Base-by-base conservation (phyloP, 2,888 invertebrate genomes). In the Acrocyrtus sp. region DNA sequence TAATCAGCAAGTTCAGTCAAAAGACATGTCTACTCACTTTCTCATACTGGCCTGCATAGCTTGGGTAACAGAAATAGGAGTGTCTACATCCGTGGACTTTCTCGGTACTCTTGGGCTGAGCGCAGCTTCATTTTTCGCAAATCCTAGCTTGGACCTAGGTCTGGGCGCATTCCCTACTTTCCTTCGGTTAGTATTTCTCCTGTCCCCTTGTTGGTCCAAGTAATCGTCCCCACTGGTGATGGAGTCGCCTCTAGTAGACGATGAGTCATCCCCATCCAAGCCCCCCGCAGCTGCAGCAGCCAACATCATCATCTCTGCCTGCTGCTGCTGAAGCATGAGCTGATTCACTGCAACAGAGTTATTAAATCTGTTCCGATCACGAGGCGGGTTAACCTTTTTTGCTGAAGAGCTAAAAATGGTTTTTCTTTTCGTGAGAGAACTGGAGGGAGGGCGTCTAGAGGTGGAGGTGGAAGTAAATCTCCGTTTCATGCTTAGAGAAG, bases 11-110 rank as follows among this genome's bases (percentile, higher is more conserved):
- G n/a, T n/a, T n/a, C n/a, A n/a, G n/a, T n/a, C 22, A 27, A 17
- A 22, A 51, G 12, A 15, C 63, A 2, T 12, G 3, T 15, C 12
- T 34, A 24, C 2, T 84, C 84, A 92, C 93, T 92, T 89, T 83
- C 94, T 87, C 84, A 95, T 90, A 83, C 93, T 95, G 26, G 91
- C 90, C 83, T 95, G 95, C 66, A 95, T 93, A 72, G 91, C 91
- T 82, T 93, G 92, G 0, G 94, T 94, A 1, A 95, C 92, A 0
- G 93, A 92, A 50, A 90, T 89, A 90, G 94, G 77, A 0, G 80
- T 81, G n/a, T 78, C 78, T 12, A 81, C 74, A 57, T 81, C 78
- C 3, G 66, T 58, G 26, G 63, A 51, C 56, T 67, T 70, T 53
- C 67, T 54, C 34, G 27, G 21, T 6, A 62, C 39, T 54, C 66